These are phyloP conservation scores for Malthinus flaveolus DNA, from an alignment of 2,888 invertebrate genomes.

Conservation along the genomic window DNA sequence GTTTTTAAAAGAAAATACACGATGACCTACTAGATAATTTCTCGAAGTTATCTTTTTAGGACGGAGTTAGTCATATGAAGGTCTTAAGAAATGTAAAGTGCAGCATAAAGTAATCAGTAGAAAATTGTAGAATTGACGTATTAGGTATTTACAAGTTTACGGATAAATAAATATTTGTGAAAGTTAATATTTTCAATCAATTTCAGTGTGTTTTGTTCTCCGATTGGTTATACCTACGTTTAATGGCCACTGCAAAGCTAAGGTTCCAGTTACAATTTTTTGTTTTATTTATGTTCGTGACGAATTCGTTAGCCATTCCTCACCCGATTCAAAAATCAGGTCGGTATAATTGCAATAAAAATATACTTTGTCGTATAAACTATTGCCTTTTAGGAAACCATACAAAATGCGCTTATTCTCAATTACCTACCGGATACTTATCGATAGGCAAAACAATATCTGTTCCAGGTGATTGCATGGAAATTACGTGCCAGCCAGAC, in stretches of 20 bases:
- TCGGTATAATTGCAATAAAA: neutral
- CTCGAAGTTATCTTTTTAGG: neutral
- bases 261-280: neutral
- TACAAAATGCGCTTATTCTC: slow-evolving; percentile 10
- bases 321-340: slow-evolving; percentile 11
- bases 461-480: slow-evolving; percentile 17
- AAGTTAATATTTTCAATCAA: neutral
- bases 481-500: slow-evolving; percentile 13
- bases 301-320: neutral
- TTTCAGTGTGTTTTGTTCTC: too few species aligned
- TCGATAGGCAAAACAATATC: slow-evolving; percentile 12
- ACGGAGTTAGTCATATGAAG: too few species aligned
- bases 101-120: too few species aligned
- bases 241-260: too few species aligned
- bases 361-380: neutral
- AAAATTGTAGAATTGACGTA: too few species aligned
- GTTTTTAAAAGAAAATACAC: too few species aligned
- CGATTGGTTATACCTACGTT: too few species aligned
- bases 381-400: slow-evolving; percentile 6
- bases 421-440: slow-evolving; percentile 14
- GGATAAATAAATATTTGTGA: neutral
- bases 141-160: too few species aligned
- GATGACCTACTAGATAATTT: slow-evolving; percentile 2
- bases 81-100: too few species aligned
- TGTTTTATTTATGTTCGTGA: neutral